A percentile compares a stretch with the other conserved stretches of the same genome.
phyloP scores from a whole-genome alignment of 2,113 vertebrate genomes.

The Galemys pyrenaicus region DNA sequence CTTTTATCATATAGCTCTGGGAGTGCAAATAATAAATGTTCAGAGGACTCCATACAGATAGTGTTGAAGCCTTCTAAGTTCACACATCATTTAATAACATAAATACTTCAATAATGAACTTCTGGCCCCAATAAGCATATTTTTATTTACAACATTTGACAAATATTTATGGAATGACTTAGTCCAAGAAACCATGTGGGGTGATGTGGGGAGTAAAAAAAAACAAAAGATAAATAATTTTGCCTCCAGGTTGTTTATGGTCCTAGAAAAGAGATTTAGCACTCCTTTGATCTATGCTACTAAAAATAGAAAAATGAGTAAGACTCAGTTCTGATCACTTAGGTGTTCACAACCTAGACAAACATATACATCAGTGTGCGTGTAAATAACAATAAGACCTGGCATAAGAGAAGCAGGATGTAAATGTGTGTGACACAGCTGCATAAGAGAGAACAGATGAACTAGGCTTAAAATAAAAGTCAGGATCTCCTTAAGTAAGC shows the following conservation, averaged over 20 bases:
- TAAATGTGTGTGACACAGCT: neutral
- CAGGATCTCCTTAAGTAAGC: neutral
- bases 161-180: slow-evolving; percentile 54
- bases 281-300: slow-evolving; percentile 20
- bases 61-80: slow-evolving; percentile 16
- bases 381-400: neutral
- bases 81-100: slow-evolving; percentile 42
- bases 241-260: slow-evolving; percentile 21
- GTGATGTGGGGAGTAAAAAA: slow-evolving; percentile 23
- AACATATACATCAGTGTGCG: neutral
- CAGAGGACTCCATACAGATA: neutral
- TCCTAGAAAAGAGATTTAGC: neutral
- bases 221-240: slow-evolving; percentile 49
- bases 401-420: neutral
- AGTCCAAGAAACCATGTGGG: slow-evolving; percentile 12
- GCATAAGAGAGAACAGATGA: neutral
- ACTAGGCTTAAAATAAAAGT: neutral
- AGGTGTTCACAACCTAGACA: neutral
- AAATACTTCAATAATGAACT: slow-evolving; percentile 53
- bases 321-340: slow-evolving; percentile 11
- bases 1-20: neutral
- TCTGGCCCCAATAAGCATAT: slow-evolving; percentile 3
- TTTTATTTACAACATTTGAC: slow-evolving; percentile 53
- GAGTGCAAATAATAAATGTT: slow-evolving; percentile 36
- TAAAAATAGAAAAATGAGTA: slow-evolving; percentile 36